phyloP scores from a whole-genome alignment of 1,140 invertebrate genomes.

The Muscidifurax raptorellus region DNA sequence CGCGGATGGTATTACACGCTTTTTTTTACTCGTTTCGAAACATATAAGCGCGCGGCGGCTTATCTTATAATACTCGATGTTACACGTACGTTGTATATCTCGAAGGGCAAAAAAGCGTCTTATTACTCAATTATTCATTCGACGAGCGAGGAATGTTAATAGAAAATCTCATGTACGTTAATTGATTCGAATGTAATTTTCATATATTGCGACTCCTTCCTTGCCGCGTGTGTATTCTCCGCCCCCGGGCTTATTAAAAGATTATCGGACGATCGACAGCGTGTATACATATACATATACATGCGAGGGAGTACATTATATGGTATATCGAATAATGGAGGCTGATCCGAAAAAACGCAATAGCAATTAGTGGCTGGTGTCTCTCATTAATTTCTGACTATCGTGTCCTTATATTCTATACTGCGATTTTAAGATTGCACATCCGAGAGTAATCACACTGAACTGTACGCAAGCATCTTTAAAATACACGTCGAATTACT shows the following conservation, averaged over 20 bases:
- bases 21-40: not conserved
- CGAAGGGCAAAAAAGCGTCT: not conserved
- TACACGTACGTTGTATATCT: too few species aligned
- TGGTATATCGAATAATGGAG: not conserved
- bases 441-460: not conserved
- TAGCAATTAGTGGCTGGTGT: not conserved
- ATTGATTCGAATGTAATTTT: slow-evolving; percentile 21
- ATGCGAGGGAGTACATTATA: not conserved
- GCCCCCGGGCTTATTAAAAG: slow-evolving; percentile 40
- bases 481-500: not conserved
- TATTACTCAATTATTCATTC: slow-evolving; percentile 40
- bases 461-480: not conserved
- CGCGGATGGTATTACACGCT: too few species aligned
- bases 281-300: not conserved
- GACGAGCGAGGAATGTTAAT: slow-evolving; percentile 31
- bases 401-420: not conserved
- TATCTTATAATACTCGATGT: not conserved
- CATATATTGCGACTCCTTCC: slow-evolving; percentile 37
- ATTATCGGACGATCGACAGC: slow-evolving; percentile 40
- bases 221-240: not conserved
- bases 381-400: not conserved
- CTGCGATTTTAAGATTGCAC: not conserved
- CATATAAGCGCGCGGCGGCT: too few species aligned
- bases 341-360: not conserved
- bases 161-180: not conserved